phyloP scores from a whole-genome alignment of 2,888 invertebrate species.

The Leistus spinibarbis region DNA sequence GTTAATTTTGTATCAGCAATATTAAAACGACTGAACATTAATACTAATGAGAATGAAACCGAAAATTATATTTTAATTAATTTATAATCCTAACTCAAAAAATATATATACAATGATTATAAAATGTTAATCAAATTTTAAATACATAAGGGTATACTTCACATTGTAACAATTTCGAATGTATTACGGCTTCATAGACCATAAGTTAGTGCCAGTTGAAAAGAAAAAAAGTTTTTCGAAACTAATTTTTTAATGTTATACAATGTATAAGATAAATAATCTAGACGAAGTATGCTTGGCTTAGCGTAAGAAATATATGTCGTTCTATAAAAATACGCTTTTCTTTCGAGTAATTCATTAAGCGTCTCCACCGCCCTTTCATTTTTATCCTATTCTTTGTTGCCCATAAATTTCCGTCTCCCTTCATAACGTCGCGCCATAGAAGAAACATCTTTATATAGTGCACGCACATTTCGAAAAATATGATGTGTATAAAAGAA shows the following conservation, averaged over 20 bases:
- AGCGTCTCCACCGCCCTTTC: conserved; percentile 20
- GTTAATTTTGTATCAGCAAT: too few species aligned
- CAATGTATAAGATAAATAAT: neutral
- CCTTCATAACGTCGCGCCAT: neutral
- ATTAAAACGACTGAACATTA: too few species aligned
- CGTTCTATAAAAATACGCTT: neutral
- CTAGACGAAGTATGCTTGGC: neutral
- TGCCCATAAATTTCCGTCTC: conserved; percentile 21
- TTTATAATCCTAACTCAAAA: too few species aligned
- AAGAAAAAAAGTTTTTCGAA: neutral
- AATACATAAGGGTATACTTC: too few species aligned
- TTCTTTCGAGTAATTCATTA: neutral
- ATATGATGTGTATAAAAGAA: neutral
- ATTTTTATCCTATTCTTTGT: conserved; percentile 32
- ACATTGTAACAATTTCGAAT: too few species aligned
- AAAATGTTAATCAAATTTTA: too few species aligned
- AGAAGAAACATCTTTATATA: neutral
- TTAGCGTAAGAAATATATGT: neutral
- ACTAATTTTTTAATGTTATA: neutral
- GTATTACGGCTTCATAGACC: too few species aligned
- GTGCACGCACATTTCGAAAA: neutral
- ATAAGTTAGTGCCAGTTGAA: neutral
- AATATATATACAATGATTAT: too few species aligned
- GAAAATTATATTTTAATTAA: too few species aligned
- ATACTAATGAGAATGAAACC: too few species aligned